Percentiles rank a stretch among this genome's conserved stretches.
These are phyloP conservation scores for Notoglanidium macrostoma DNA, from an alignment of 2,797 vertebrate genomes.

Conservation along the genomic window DNA sequence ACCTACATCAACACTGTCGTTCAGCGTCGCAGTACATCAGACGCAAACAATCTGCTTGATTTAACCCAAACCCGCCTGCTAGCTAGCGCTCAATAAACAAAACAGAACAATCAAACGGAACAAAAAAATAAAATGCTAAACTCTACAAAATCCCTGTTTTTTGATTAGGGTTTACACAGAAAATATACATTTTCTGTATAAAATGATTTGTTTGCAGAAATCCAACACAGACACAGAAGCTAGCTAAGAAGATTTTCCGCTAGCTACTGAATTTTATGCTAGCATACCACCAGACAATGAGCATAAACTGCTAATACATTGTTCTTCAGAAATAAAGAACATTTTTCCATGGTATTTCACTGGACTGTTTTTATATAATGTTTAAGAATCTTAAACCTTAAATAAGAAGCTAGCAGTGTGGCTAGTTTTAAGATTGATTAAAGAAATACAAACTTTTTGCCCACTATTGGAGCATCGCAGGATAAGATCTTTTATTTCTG, in stretches of 20 bases:
- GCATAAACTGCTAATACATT: not conserved
- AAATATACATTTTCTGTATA: not conserved
- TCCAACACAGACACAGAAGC: not conserved
- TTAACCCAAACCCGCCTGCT: not conserved
- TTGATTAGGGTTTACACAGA: not conserved
- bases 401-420: too few species aligned
- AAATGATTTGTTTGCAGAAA: not conserved
- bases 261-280: not conserved
- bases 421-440: not conserved
- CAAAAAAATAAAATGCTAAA: not conserved
- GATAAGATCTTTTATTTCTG: not conserved
- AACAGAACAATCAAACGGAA: too few species aligned
- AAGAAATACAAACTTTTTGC: not conserved
- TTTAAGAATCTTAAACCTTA: not conserved
- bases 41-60: not conserved
- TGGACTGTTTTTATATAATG: not conserved
- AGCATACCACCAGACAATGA: not conserved
- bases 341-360: not conserved
- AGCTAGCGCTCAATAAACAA: not conserved
- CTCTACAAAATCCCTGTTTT: not conserved
- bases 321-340: not conserved
- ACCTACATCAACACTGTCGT: not conserved
- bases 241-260: not conserved
- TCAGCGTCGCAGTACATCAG: not conserved
- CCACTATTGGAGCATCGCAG: not conserved